These are phyloP conservation scores for Poeciliopsis gracilis DNA, from an alignment of 2,797 vertebrate genomes.

Conservation along the genomic window DNA sequence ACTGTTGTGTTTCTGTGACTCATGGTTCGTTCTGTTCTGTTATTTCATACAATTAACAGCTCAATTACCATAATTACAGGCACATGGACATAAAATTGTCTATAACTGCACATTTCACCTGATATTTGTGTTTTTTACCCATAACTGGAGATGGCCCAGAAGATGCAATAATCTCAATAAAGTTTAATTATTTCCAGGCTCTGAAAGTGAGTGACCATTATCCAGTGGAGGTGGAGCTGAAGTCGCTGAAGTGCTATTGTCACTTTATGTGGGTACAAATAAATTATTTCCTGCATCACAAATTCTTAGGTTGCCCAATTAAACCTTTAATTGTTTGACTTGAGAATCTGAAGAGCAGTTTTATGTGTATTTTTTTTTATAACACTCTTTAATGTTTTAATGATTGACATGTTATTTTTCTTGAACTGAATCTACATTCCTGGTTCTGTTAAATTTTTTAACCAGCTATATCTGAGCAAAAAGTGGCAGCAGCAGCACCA, in stretches of 20 bases:
- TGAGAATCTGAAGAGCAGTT: neutral
- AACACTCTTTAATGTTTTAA: neutral
- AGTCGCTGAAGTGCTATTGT: constrained; percentile 23
- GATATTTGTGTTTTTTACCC: neutral
- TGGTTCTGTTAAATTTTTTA: neutral
- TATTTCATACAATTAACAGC: neutral
- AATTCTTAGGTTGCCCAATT: neutral
- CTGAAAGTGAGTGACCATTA: constrained; percentile 80
- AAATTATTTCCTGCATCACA: neutral
- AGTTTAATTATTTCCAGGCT: constrained; percentile 47
- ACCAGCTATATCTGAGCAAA: neutral
- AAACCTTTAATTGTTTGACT: neutral
- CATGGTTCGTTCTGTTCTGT: no score
- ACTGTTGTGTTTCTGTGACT: no score
- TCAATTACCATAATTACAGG: neutral
- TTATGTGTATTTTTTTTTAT: neutral
- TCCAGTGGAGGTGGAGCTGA: constrained; percentile 79
- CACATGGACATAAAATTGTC: neutral
- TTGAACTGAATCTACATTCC: neutral
- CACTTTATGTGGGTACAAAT: neutral
- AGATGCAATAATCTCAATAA: neutral
- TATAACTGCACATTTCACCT: neutral
- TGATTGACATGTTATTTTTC: neutral
- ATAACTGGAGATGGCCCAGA: neutral
- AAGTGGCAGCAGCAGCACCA: neutral